Evolutionary conservation across 1,140 invertebrate genomes (phyloP), one percentile per base, ranked within the genome.

Genomic region (Drosophila quadrilineata): DNA sequence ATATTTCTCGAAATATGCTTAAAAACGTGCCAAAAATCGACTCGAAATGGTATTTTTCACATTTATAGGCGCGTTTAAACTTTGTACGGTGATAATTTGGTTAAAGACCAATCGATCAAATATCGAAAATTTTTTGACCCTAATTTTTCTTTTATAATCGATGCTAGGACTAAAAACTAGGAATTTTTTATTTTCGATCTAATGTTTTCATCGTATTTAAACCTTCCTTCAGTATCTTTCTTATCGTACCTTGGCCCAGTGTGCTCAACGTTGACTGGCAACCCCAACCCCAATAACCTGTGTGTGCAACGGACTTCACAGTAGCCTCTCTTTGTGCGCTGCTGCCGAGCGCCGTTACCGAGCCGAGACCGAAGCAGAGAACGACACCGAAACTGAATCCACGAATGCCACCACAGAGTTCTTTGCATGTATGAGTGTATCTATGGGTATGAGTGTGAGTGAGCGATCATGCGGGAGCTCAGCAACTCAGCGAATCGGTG

Each of bases 271-370:
- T 57, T 29, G 52, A 49, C 19, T 38, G 35, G 29, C 40, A 52
- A 38, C 45, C 59, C 54, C 75, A 54, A 53, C 57, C 45, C 65
- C 70, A 35, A 35, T 50, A 70, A 64, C 57, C 31, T 58, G 57
- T 71, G 52, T 57, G 21, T 67, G 57, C 59, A 59, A 69, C 43
- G 76, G 49, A 41, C 43, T 69, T 73, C 46, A 87, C 77, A 75
- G 84, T 87, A 87, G 84, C 71, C 82, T 70, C 84, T 87, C 82
- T 87, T 87, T 87, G 66, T 77, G 84, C 72, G 35, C 72, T n/a
- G 64, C 63, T 69, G 71, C 66, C 75, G 71, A 76, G 40, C 57
- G 67, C 60, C 52, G 73, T 62, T 76, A 84, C 77, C 70, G 77
- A 82, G 65, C 63, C 75, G 75, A 76, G 53, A 66, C 69, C 72